Conservation (phyloP, 1,140 invertebrate genomes). For the Calephelis nemesis region DNA sequence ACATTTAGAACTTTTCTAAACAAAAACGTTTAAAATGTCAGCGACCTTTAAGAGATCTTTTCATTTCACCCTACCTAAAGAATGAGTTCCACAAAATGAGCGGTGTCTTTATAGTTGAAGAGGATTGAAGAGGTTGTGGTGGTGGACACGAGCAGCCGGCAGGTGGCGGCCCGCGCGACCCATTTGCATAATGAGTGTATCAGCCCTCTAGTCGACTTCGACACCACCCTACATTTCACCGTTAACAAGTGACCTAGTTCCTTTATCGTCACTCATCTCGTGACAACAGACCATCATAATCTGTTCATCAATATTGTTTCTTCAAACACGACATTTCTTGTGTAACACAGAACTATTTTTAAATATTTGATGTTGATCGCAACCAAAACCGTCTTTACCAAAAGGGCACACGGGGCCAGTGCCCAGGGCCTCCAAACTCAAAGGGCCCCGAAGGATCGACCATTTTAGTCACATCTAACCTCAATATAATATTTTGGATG, state of each 20-base stretch:
- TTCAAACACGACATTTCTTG: background rate
- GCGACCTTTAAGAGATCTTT: too few species aligned
- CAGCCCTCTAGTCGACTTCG: constrained; percentile 39
- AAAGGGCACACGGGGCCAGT: too few species aligned
- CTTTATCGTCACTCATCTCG: constrained; percentile 40
- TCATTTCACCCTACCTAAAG: background rate
- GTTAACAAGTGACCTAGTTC: constrained; percentile 48
- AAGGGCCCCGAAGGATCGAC: too few species aligned
- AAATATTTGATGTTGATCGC: too few species aligned
- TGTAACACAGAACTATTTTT: background rate
- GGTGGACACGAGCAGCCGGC: constrained; percentile 20
- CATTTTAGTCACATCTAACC: too few species aligned
- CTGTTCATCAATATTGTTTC: background rate
- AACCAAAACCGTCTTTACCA: too few species aligned
- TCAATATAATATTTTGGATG: too few species aligned
- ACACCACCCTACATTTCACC: constrained; percentile 36
- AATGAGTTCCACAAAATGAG: background rate
- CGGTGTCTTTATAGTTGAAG: constrained; percentile 7
- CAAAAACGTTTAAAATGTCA: too few species aligned
- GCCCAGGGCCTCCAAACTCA: too few species aligned
- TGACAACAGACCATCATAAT: constrained; percentile 29
- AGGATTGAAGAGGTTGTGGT: background rate
- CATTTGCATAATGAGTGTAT: constrained; percentile 63
- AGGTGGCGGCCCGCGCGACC: constrained; percentile 40
- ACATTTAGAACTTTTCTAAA: too few species aligned